Percentiles rank a stretch among this genome's conserved stretches.
Conservation (phyloP, 2,888 invertebrate genomes). For the Cartodere bifasciata region DNA sequence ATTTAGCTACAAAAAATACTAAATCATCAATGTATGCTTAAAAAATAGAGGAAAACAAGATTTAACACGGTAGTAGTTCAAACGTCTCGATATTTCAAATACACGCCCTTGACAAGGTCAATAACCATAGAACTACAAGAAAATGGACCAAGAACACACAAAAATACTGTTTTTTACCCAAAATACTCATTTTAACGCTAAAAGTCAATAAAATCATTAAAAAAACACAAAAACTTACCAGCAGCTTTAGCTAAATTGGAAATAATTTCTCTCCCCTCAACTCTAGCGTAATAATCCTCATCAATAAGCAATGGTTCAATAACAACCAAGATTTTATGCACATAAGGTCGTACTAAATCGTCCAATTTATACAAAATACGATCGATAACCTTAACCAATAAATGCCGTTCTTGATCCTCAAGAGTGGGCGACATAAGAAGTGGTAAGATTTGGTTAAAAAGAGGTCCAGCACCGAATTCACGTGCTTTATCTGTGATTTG, state of each 20-base stretch:
- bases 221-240: too few species aligned
- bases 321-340: slow-evolving; percentile 98
- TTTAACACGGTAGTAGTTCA: too few species aligned
- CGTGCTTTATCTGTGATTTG: slow-evolving; percentile 98
- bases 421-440: slow-evolving; percentile 99
- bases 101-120: too few species aligned
- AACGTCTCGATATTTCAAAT: too few species aligned
- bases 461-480: slow-evolving; percentile 95
- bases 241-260: slow-evolving; percentile 99
- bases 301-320: slow-evolving; percentile 98
- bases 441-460: slow-evolving; percentile 98
- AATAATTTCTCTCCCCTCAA: slow-evolving; percentile 98
- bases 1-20: too few species aligned
- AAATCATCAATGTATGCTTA: too few species aligned
- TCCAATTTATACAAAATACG: slow-evolving; percentile 96
- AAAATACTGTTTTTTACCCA: too few species aligned
- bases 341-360: slow-evolving; percentile 96
- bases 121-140: too few species aligned
- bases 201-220: too few species aligned
- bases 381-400: slow-evolving; percentile 98
- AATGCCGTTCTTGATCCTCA: slow-evolving; percentile 97
- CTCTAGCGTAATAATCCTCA: slow-evolving; percentile 99
- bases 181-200: too few species aligned
- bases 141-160: too few species aligned
- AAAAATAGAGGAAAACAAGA: too few species aligned